Evolutionary conservation across 2,797 vertebrate genomes (phyloP), one percentile per base, ranked within the genome.

Genomic region (Chaetodon trifasciatus): DNA sequence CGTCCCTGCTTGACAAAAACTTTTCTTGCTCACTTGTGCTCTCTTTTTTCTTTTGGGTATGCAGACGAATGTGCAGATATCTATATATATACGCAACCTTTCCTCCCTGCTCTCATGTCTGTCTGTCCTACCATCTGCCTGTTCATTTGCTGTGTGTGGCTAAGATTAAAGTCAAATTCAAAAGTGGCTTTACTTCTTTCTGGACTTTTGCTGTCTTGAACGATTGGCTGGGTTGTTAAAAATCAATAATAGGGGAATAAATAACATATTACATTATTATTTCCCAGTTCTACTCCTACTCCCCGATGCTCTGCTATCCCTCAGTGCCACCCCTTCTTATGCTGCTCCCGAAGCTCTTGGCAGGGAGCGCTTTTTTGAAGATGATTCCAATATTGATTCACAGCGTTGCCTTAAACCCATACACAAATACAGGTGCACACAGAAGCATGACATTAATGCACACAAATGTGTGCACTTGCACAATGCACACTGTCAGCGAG

Each of bases 191-290:
- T 15, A 3, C 16, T 24, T 58, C 5, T 52, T 37, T 32, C 50
- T 9, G 15, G 8, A 55, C 6, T 19, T 9, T 37, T 35, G 37
- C 21, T 44, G 16, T 32, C n/a, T 10, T 21, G 8, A 56, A 50
- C 53, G 21, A 32, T 24, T 57, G n/a, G 2, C 52, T 28, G 7
- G 19, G 28, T 47, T 44, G 37, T 78, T 70, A 23, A 65, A 42
- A 66, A 49, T 47, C 46, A 35, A 65, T 35, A 19, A 35, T 35
- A 49, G 19, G 12, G 13, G 17, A 42, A 70, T 75, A 49, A 71
- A 76, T 67, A 57, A 37, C 47, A 63, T 63, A 61, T 44, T 57
- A 55, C 42, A 74, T 78, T 71, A 42, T 49, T 58, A 46, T 66
- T 76, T 71, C 64, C 23, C 13, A 58, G 49, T 47, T 70, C 19